Evolutionary conservation across 2,888 invertebrate species (phyloP).

Genomic region (Prosopocoilus inquinatus): DNA sequence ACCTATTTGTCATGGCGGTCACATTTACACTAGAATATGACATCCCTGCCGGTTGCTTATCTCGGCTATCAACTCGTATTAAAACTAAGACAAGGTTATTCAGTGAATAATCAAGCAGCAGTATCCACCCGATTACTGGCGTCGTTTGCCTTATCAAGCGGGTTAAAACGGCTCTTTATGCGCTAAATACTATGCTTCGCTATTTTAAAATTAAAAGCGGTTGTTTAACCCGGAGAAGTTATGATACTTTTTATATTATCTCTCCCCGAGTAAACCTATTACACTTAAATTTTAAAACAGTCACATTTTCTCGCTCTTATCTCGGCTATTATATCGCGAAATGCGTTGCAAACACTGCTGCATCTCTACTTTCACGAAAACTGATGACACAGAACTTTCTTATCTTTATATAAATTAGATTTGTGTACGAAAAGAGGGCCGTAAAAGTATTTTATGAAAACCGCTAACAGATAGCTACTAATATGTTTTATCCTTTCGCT

Average conservation of each 20-base stretch:
- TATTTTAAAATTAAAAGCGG: constrained; percentile 31
- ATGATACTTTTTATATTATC: constrained; percentile 18
- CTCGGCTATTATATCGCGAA: constrained; percentile 47
- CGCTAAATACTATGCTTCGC: constrained; percentile 42
- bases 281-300: constrained; percentile 52
- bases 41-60: constrained; percentile 23
- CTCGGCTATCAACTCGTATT: constrained; percentile 23
- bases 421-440: constrained; percentile 21
- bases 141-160: constrained; percentile 39
- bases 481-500: too few relatives aligned
- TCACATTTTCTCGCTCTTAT: constrained; percentile 50
- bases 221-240: constrained; percentile 4
- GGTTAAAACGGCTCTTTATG: constrained; percentile 43
- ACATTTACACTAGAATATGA: constrained; percentile 26
- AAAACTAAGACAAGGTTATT: constrained; percentile 20
- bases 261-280: constrained; percentile 48
- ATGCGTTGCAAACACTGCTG: constrained; percentile 46
- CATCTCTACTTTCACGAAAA: constrained; percentile 37
- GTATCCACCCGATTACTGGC: constrained; percentile 34
- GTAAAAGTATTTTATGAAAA: constrained; percentile 9
- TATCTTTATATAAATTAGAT: constrained; percentile 47
- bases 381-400: constrained; percentile 50
- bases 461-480: too few relatives aligned
- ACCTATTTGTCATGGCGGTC: constrained; percentile 11
- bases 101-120: constrained; percentile 25